phyloP scores from a whole-genome alignment of 2,797 vertebrate genomes.

The Botia kubotai region DNA sequence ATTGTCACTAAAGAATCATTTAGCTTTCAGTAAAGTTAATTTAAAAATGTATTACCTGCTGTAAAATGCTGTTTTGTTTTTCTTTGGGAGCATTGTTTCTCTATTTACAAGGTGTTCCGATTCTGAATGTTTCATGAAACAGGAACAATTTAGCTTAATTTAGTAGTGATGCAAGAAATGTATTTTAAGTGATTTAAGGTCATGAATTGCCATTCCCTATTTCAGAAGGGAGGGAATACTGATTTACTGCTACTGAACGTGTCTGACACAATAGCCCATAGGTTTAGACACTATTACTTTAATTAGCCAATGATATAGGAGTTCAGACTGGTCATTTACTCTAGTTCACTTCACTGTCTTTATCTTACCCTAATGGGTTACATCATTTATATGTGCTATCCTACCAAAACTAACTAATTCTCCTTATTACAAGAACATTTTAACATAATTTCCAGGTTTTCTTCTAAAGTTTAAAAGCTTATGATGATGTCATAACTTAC shows the following conservation, averaged over 20 bases:
- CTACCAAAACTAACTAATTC: not conserved
- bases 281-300: not conserved
- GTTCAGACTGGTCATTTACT: conserved; percentile 26
- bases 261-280: not conserved
- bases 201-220: not conserved
- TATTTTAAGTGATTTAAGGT: not conserved
- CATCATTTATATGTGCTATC: not conserved
- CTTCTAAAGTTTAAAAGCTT: conserved; percentile 26
- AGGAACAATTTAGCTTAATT: not conserved
- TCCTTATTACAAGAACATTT: not conserved
- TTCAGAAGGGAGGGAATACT: not conserved
- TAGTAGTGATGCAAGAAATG: not conserved
- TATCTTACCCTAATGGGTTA: not conserved
- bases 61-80: not conserved
- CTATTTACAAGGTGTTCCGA: not conserved
- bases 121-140: not conserved
- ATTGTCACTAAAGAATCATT: conserved; percentile 9
- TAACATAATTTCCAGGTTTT: not conserved
- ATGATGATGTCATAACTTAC: conserved; percentile 50
- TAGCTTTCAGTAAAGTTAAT: not conserved
- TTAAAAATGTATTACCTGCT: not conserved
- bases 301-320: conserved; percentile 3
- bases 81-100: not conserved
- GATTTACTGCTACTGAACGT: not conserved
- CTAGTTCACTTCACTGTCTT: not conserved